phyloP scores from a whole-genome alignment of 2,797 vertebrate genomes.

The Typhlichthys subterraneus region DNA sequence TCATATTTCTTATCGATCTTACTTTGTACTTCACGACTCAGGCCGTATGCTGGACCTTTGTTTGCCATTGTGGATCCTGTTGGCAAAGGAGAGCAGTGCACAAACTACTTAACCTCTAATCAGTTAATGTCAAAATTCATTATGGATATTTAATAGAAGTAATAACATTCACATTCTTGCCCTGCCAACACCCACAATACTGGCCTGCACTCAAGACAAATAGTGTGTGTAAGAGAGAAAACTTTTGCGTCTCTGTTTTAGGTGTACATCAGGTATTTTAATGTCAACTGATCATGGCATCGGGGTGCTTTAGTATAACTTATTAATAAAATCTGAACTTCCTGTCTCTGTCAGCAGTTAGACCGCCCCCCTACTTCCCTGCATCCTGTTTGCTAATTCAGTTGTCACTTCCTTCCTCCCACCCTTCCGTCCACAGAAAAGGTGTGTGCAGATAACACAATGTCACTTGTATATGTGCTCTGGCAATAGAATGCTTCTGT shows the following conservation, averaged over 20 bases:
- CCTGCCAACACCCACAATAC: constrained; percentile 33
- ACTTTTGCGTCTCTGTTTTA: background rate
- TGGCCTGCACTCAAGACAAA: constrained; percentile 36
- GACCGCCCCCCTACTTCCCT: too few species aligned
- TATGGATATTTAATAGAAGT: constrained; percentile 23
- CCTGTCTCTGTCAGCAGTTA: too few species aligned
- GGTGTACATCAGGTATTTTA: background rate
- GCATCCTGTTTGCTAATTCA: too few species aligned
- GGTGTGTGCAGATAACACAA: too few species aligned
- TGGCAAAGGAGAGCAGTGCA: constrained; percentile 7
- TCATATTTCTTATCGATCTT: constrained; percentile 98
- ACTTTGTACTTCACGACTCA: constrained; percentile 90
- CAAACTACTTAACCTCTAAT: constrained; percentile 5
- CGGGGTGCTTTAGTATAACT: constrained; percentile 15
- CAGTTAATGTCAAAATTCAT: constrained; percentile 10
- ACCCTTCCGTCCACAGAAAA: too few species aligned
- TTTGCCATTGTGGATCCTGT: constrained; percentile 85
- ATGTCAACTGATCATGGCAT: background rate
- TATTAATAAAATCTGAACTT: constrained; percentile 52
- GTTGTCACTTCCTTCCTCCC: too few species aligned
- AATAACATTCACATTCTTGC: constrained; percentile 22
- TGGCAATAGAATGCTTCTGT: too few species aligned
- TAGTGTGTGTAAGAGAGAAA: background rate
- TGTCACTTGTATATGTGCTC: too few species aligned
- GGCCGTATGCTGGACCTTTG: constrained; percentile 87